Evolutionary conservation across 2,113 vertebrate species (phyloP).

Genomic region (Arvicanthis niloticus): DNA sequence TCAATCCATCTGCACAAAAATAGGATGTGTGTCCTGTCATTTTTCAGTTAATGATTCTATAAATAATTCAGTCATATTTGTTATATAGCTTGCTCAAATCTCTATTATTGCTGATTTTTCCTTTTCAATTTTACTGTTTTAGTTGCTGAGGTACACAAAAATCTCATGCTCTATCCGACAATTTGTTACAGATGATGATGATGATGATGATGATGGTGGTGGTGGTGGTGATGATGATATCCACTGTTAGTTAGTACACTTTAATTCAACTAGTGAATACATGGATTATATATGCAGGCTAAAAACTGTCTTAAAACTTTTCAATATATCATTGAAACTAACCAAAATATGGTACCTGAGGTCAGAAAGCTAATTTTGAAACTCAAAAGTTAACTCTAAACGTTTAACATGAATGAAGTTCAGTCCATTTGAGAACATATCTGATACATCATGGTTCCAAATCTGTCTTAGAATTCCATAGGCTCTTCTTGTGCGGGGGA

Average conservation of each 20-base stretch:
- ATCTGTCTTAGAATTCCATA: neutral
- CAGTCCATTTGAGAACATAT: slow-evolving; percentile 36
- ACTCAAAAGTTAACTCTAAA: slow-evolving; percentile 34
- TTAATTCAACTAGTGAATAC: neutral
- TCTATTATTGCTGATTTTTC: neutral
- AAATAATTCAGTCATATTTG: neutral
- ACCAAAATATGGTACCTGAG: neutral
- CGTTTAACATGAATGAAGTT: neutral
- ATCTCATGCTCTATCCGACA: neutral
- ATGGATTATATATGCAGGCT: neutral
- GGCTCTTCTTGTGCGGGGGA: neutral
- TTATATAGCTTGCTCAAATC: neutral
- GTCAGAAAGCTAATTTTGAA: slow-evolving; percentile 39
- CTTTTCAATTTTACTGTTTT: neutral
- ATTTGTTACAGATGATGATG: slow-evolving; percentile 1
- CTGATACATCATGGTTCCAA: slow-evolving; percentile 18
- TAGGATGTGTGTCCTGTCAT: neutral
- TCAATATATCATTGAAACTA: neutral
- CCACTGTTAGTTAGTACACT: slow-evolving; percentile 1
- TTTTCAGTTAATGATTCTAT: neutral
- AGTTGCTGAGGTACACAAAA: neutral
- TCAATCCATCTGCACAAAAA: neutral
- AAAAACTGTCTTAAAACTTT: neutral
- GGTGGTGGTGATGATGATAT: too few relatives aligned
- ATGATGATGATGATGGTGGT: too few relatives aligned